Evolutionary conservation across 2,797 vertebrate species (phyloP).

Genomic region (Ambastaia sidthimunki): DNA sequence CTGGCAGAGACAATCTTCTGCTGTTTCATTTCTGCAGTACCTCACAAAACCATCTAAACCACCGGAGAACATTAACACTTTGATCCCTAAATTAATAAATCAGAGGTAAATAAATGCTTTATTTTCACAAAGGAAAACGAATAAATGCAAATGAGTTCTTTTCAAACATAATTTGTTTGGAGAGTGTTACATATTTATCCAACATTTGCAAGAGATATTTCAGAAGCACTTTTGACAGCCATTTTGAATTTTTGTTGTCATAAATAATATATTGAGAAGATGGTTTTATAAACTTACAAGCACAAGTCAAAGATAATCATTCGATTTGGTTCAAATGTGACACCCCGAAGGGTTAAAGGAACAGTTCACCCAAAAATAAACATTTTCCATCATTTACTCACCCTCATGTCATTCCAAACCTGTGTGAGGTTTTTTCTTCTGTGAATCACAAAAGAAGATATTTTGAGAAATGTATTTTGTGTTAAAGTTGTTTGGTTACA

Average conservation of each 20-base stretch:
- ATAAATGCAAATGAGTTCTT: neutral
- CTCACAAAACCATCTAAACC: constrained; percentile 12
- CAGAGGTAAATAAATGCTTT: neutral
- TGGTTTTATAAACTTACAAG: no score
- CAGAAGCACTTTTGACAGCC: neutral
- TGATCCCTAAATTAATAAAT: neutral
- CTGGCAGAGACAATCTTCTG: constrained; percentile 1
- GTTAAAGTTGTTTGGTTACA: no score
- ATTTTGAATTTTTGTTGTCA: neutral
- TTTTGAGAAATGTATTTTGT: no score
- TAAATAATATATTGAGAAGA: neutral
- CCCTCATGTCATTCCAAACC: no score
- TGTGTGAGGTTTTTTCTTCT: no score
- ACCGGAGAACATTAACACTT: neutral
- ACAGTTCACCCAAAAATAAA: no score
- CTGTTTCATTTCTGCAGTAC: constrained; percentile 16
- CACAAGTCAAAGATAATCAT: no score
- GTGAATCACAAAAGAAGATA: no score
- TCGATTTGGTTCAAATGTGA: no score
- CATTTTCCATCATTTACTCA: no score
- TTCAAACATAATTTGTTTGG: neutral
- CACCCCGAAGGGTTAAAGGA: no score
- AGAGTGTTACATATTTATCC: neutral
- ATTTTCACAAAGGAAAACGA: neutral
- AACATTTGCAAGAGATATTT: neutral